Percentiles rank a stretch among this genome's conserved stretches.
These are phyloP conservation scores for Haliaeetus vocifer DNA, from an alignment of 2,797 vertebrate genomes.

Conservation along the genomic window DNA sequence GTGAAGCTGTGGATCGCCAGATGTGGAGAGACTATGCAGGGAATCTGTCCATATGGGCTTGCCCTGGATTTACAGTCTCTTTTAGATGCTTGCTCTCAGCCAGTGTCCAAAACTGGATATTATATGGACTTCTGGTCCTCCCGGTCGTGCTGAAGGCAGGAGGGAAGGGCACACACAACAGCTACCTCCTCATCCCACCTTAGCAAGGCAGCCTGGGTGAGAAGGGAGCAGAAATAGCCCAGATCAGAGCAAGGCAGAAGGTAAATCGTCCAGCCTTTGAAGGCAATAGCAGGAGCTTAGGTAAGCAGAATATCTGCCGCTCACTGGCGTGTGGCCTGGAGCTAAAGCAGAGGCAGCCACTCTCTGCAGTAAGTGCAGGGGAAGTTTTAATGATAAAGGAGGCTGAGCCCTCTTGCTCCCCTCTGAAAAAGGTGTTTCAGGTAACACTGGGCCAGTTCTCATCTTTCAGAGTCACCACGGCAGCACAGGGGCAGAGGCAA, in stretches of 20 bases:
- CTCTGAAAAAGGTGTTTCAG: not conserved
- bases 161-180: not conserved
- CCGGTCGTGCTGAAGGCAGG: not conserved
- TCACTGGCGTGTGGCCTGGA: not conserved
- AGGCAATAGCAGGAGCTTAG: not conserved
- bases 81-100: not conserved
- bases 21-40: not conserved
- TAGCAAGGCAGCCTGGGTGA: not conserved
- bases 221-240: not conserved
- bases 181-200: not conserved
- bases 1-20: not conserved
- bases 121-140: not conserved
- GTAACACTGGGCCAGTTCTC: not conserved
- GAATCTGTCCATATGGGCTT: not conserved
- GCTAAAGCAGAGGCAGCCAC: not conserved
- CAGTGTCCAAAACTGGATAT: not conserved
- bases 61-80: not conserved
- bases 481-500: not conserved
- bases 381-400: not conserved
- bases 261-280: not conserved
- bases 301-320: not conserved
- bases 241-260: not conserved
- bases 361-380: not conserved
- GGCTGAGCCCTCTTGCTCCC: not conserved
- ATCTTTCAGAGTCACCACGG: fast-evolving